phyloP scores from a whole-genome alignment of 2,113 vertebrate species.

The Turnix velox region DNA sequence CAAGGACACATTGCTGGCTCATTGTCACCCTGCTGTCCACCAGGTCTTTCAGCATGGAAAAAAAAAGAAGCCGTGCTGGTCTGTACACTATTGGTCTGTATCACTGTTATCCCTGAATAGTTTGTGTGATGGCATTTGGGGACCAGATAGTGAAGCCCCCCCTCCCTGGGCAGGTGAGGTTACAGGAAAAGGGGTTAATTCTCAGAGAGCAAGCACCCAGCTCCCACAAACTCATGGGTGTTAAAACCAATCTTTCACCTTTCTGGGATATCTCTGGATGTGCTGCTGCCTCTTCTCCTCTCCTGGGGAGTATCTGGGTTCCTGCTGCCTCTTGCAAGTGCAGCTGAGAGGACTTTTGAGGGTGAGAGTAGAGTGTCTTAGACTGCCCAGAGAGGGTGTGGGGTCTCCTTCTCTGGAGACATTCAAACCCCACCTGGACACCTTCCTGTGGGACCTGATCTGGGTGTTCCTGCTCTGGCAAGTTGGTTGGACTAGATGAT shows the following conservation, averaged over 20 bases:
- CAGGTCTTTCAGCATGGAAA: too few relatives aligned
- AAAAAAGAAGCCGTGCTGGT: too few relatives aligned
- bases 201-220: neutral
- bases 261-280: neutral
- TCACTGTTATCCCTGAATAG: neutral
- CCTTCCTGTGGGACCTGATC: too few relatives aligned
- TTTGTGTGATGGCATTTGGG: neutral
- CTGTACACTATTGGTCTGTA: too few relatives aligned
- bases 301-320: neutral
- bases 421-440: too few relatives aligned
- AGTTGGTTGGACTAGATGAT: too few relatives aligned
- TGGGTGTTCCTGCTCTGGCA: too few relatives aligned
- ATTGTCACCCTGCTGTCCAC: too few relatives aligned
- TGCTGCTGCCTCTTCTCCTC: neutral
- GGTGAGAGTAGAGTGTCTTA: too few relatives aligned
- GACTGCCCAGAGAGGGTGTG: too few relatives aligned
- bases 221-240: accelerated
- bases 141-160: neutral
- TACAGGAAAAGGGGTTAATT: neutral
- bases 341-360: neutral
- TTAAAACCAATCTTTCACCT: neutral
- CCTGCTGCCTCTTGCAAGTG: accelerated
- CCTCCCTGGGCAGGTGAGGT: neutral
- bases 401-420: too few relatives aligned
- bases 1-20: too few relatives aligned